Evolutionary conservation across 1,140 invertebrate species (phyloP).

Genomic region (Leptoteleia sp.): DNA sequence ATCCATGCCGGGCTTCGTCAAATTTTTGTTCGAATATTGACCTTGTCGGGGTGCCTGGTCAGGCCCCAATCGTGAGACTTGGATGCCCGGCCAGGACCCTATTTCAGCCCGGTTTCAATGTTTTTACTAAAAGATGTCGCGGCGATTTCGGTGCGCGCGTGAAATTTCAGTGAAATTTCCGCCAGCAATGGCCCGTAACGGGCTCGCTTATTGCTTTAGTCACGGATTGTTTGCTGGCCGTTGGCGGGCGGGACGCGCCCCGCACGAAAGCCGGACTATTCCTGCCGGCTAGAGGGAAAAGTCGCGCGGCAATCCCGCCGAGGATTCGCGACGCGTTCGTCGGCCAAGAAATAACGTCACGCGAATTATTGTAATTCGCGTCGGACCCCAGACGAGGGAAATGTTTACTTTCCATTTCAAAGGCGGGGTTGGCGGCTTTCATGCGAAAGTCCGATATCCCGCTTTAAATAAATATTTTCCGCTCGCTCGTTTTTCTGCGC

Average conservation of each 20-base stretch:
- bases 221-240: conserved; percentile 69
- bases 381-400: background rate
- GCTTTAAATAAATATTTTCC: too few species aligned
- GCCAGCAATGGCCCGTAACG: conserved; percentile 49
- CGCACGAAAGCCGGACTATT: too few species aligned
- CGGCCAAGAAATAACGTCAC: conserved; percentile 18
- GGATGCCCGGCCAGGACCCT: too few species aligned
- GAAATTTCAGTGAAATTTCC: conserved; percentile 52
- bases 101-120: too few species aligned
- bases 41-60: too few species aligned
- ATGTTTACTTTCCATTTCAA: conserved; percentile 27
- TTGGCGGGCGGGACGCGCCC: conserved; percentile 32
- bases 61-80: too few species aligned
- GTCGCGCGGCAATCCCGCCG: conserved; percentile 2
- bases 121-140: too few species aligned
- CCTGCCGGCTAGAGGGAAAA: too few species aligned
- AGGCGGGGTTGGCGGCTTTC: conserved; percentile 1
- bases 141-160: conserved; percentile 28
- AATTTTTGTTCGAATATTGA: too few species aligned
- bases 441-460: too few species aligned
- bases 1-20: background rate
- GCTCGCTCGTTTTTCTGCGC: too few species aligned
- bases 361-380: conserved; percentile 24
- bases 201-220: conserved; percentile 71
- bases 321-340: too few species aligned